Conservation (phyloP, 2,113 vertebrate species). For the Centrocercus urophasianus region DNA sequence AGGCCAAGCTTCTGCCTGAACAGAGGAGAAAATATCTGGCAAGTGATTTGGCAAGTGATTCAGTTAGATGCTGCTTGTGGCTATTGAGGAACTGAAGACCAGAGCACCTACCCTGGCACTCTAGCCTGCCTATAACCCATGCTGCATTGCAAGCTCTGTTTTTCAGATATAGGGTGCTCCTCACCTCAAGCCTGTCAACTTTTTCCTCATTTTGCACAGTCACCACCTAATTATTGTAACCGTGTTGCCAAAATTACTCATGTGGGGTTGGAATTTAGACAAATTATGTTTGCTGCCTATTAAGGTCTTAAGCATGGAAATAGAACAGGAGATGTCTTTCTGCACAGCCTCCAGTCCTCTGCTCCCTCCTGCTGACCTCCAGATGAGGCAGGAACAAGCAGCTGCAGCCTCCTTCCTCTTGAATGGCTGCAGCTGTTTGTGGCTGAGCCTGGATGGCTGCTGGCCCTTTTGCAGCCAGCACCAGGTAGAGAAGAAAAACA, state of each 20-base stretch:
- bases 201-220: not conserved
- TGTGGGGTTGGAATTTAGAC: not conserved
- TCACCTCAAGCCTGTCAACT: rapidly evolving
- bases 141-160: rapidly evolving
- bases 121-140: not conserved
- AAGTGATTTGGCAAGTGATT: not conserved
- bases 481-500: not conserved
- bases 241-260: not conserved
- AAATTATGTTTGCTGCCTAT: not conserved
- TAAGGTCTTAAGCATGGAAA: not conserved
- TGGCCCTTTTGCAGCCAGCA: not conserved
- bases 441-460: not conserved
- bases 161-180: not conserved
- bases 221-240: not conserved
- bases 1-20: not conserved
- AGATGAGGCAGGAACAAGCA: not conserved
- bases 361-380: not conserved
- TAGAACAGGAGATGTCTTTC: not conserved
- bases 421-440: rapidly evolving
- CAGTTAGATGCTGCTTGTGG: not conserved
- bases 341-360: not conserved
- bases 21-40: not conserved
- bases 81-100: not conserved
- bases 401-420: not conserved
- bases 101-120: not conserved